Evolutionary conservation across 2,797 vertebrate species (phyloP).

Genomic region (Notolabrus celidotus): DNA sequence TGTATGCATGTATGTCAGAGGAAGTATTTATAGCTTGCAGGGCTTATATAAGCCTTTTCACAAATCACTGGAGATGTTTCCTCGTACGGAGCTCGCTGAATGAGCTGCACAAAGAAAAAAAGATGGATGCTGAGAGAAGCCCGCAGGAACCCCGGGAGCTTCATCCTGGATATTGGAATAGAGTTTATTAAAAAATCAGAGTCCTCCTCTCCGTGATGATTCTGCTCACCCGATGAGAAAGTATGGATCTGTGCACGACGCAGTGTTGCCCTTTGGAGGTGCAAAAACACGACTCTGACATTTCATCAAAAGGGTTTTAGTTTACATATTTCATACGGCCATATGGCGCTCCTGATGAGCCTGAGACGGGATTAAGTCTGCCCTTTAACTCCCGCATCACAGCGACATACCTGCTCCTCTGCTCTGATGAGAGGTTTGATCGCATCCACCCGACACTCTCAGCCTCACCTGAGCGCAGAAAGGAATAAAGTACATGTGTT

Average conservation of each 20-base stretch:
- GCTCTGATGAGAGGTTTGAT: slow-evolving; percentile 10
- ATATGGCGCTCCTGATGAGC: slow-evolving; percentile 51
- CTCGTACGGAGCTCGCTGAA: slow-evolving; percentile 42
- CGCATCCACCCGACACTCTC: background rate
- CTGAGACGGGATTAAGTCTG: slow-evolving; percentile 42
- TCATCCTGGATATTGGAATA: too few species aligned
- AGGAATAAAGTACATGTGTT: background rate
- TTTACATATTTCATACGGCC: slow-evolving; percentile 60
- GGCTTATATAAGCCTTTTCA: slow-evolving; percentile 33
- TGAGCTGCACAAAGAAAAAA: slow-evolving; percentile 17
- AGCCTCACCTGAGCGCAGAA: background rate
- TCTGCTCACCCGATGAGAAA: too few species aligned
- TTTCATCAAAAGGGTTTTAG: slow-evolving; percentile 28
- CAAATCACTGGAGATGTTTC: slow-evolving; percentile 35
- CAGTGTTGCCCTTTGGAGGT: too few species aligned
- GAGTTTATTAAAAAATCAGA: too few species aligned
- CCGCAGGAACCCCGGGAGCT: slow-evolving; percentile 3
- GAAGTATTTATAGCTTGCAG: slow-evolving; percentile 37
- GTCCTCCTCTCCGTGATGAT: too few species aligned
- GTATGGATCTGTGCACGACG: too few species aligned
- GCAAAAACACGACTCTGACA: slow-evolving; percentile 37
- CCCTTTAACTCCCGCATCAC: slow-evolving; percentile 40
- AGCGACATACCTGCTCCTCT: slow-evolving; percentile 9
- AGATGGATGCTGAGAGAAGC: slow-evolving; percentile 30
- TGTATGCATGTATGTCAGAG: slow-evolving; percentile 14